phyloP scores from a whole-genome alignment of 2,888 invertebrate species.

The Magallana nippona region DNA sequence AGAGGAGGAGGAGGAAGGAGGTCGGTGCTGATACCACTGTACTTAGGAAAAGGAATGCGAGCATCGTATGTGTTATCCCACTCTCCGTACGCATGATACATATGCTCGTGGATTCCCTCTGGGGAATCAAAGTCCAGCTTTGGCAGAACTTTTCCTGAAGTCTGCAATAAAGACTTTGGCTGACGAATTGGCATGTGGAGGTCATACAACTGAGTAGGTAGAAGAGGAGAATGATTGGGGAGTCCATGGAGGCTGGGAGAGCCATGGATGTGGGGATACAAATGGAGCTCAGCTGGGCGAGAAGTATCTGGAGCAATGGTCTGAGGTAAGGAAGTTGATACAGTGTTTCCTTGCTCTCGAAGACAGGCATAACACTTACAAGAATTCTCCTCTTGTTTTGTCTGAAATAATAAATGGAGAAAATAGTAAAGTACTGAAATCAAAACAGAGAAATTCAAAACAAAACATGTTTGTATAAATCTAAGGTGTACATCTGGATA shows the following conservation, averaged over 20 bases:
- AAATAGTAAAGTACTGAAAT: no score
- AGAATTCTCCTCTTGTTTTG: constrained; percentile 69
- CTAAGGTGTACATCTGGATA: no score
- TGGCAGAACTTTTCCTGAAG: constrained; percentile 65
- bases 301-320: constrained; percentile 69
- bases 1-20: constrained; percentile 74
- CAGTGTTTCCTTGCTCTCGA: constrained; percentile 74
- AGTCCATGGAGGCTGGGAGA: constrained; percentile 64
- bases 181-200: constrained; percentile 70
- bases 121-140: constrained; percentile 76
- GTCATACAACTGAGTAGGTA: constrained; percentile 77
- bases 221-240: constrained; percentile 63
- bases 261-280: constrained; percentile 79
- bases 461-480: no score
- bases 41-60: constrained; percentile 67
- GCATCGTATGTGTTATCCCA: constrained; percentile 77
- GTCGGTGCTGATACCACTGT: constrained; percentile 67
- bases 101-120: constrained; percentile 75
- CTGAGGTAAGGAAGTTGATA: constrained; percentile 76
- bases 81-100: constrained; percentile 77
- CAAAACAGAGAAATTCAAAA: constrained; percentile 14
- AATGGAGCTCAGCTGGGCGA: constrained; percentile 75
- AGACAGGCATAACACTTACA: constrained; percentile 79
- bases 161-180: constrained; percentile 62
- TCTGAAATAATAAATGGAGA: constrained; percentile 47